Evolutionary conservation across 2,113 vertebrate species (phyloP).

Genomic region (Tiliqua scincoides): DNA sequence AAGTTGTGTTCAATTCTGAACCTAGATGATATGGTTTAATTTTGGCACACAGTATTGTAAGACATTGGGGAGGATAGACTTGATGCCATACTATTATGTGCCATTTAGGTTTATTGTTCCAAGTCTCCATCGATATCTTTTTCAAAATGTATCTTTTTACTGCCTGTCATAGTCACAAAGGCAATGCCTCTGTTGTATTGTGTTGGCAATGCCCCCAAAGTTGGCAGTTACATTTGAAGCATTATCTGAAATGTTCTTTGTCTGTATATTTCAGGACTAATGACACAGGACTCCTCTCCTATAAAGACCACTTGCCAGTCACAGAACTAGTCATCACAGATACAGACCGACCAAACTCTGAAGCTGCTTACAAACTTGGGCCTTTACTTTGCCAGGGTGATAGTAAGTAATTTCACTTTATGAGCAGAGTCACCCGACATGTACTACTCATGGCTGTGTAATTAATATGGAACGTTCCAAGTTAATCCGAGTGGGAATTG

Average conservation of each 20-base stretch:
- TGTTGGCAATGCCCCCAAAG: neutral
- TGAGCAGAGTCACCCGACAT: neutral
- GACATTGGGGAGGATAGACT: neutral
- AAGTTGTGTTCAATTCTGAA: neutral
- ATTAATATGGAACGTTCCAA: neutral
- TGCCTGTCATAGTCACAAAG: neutral
- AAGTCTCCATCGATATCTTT: neutral
- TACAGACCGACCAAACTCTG: conserved; percentile 82
- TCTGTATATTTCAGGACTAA: conserved; percentile 79
- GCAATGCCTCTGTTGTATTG: neutral
- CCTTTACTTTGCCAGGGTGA: conserved; percentile 90
- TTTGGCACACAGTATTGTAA: neutral
- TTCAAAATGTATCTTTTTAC: neutral
- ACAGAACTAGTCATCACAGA: conserved; percentile 88
- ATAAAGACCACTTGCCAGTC: conserved; percentile 90
- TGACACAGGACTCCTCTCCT: conserved; percentile 87
- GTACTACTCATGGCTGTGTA: neutral
- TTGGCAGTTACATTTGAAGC: conserved; percentile 28
- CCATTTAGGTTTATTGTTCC: rapidly evolving
- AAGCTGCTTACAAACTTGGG: conserved; percentile 88
- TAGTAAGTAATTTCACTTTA: conserved; percentile 82
- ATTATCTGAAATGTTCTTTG: conserved; percentile 33
- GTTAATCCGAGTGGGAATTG: neutral
- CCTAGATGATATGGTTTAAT: neutral
- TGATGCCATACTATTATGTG: neutral